A percentile compares a stretch with the other conserved stretches of the same genome.
Conservation (phyloP, 2,797 vertebrate genomes). For the Momotus momota region DNA sequence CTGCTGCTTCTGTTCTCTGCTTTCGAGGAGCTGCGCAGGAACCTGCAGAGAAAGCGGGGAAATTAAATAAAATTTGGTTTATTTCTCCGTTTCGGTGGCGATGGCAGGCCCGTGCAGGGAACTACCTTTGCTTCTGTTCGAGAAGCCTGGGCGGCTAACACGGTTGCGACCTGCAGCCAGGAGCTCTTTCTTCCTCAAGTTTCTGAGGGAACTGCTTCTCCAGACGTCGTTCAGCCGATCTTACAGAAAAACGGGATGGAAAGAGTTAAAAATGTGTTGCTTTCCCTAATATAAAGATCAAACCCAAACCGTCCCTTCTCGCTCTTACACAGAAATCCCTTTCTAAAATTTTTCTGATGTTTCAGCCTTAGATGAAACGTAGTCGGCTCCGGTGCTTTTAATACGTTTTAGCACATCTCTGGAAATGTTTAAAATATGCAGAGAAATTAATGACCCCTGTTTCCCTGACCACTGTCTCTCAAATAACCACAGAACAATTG, state of each 20-base stretch:
- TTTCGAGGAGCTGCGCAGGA: not conserved
- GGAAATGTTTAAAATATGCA: constrained; percentile 4
- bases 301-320: not conserved
- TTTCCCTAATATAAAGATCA: not conserved
- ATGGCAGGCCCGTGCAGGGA: not conserved
- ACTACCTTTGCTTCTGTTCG: no score
- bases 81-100: not conserved
- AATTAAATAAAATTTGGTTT: not conserved
- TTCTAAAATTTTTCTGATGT: not conserved
- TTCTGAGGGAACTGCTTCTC: not conserved
- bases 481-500: constrained; percentile 20
- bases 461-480: constrained; percentile 38
- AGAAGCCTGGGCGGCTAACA: not conserved
- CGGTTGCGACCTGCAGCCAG: not conserved
- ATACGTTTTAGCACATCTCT: not conserved
- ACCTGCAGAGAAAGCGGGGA: not conserved
- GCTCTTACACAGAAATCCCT: not conserved
- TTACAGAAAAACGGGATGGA: not conserved
- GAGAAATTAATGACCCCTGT: constrained; percentile 11
- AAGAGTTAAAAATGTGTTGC: not conserved
- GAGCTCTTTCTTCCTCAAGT: rapidly evolving
- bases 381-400: not conserved
- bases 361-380: not conserved
- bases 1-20: not conserved
- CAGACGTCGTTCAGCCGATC: not conserved